Evolutionary conservation across 2,888 invertebrate genomes (phyloP).

Genomic region (Lypha dubia): DNA sequence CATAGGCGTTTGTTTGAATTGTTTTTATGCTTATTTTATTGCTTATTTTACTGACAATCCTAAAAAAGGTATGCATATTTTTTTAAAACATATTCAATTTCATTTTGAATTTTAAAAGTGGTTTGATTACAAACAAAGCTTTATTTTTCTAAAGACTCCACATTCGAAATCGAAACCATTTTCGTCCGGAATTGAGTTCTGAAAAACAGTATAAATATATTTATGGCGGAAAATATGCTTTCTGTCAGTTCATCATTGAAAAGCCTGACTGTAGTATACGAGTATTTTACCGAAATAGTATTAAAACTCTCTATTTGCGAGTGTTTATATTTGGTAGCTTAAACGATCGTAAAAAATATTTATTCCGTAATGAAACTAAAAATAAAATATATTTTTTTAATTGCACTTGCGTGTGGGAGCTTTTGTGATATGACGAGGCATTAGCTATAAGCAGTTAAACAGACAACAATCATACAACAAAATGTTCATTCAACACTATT

Average conservation of each 20-base stretch:
- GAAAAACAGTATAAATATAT: no score
- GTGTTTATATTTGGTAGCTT: slow-evolving; percentile 38
- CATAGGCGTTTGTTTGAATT: no score
- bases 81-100: no score
- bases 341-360: slow-evolving; percentile 16
- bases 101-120: no score
- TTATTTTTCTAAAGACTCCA: no score
- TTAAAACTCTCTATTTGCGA: slow-evolving; percentile 48
- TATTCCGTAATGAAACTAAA: slow-evolving; percentile 43
- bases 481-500: slow-evolving; percentile 50
- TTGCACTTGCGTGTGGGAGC: slow-evolving; percentile 71
- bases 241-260: neutral
- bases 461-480: slow-evolving; percentile 63
- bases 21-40: no score
- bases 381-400: slow-evolving; percentile 56
- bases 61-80: no score
- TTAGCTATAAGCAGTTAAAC: slow-evolving; percentile 43
- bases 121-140: no score
- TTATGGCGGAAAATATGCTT: neutral
- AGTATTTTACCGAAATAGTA: slow-evolving; percentile 14
- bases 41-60: no score
- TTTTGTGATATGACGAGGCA: slow-evolving; percentile 50
- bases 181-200: no score
- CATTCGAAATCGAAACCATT: no score
- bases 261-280: neutral